Percentiles rank a stretch among this genome's conserved stretches.
These are phyloP conservation scores for Micropoecilia bifurca DNA, from an alignment of 2,797 vertebrate genomes.

Conservation along the genomic window DNA sequence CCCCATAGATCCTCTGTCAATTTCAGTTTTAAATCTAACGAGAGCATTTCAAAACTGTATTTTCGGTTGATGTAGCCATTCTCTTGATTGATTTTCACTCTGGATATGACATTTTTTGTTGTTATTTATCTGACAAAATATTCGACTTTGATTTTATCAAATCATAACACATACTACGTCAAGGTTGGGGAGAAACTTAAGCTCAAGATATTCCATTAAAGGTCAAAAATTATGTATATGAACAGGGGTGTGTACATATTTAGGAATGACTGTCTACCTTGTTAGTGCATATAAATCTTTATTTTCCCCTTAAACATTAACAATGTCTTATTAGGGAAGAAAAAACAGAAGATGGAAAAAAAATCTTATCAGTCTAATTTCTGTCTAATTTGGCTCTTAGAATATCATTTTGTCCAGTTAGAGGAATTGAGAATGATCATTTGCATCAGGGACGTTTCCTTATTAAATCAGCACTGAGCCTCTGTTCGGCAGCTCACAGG, in stretches of 20 bases:
- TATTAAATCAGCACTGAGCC: conserved; percentile 87
- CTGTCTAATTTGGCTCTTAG: conserved; percentile 86
- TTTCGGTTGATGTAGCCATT: not conserved
- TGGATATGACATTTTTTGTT: not conserved
- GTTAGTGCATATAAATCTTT: conserved; percentile 61
- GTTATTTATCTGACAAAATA: not conserved
- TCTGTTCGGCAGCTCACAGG: conserved; percentile 84
- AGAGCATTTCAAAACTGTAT: not conserved
- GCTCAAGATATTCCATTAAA: not conserved
- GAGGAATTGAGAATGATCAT: conserved; percentile 89
- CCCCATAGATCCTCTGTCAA: not conserved
- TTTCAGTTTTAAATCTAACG: not conserved
- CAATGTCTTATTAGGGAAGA: conserved; percentile 69
- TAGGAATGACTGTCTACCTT: too few relatives aligned
- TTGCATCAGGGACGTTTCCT: conserved; percentile 88
- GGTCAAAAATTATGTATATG: not conserved
- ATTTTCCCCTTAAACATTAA: conserved; percentile 69
- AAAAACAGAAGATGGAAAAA: conserved; percentile 51
- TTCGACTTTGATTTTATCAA: not conserved
- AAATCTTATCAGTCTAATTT: conserved; percentile 85
- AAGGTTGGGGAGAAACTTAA: not conserved
- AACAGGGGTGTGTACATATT: not conserved
- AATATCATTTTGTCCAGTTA: conserved; percentile 89
- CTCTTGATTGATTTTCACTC: not conserved
- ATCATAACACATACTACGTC: not conserved